Percentiles rank a stretch among this genome's conserved stretches.
Evolutionary conservation across 2,888 invertebrate genomes (phyloP).

Genomic region (Scaptomyza parva): DNA sequence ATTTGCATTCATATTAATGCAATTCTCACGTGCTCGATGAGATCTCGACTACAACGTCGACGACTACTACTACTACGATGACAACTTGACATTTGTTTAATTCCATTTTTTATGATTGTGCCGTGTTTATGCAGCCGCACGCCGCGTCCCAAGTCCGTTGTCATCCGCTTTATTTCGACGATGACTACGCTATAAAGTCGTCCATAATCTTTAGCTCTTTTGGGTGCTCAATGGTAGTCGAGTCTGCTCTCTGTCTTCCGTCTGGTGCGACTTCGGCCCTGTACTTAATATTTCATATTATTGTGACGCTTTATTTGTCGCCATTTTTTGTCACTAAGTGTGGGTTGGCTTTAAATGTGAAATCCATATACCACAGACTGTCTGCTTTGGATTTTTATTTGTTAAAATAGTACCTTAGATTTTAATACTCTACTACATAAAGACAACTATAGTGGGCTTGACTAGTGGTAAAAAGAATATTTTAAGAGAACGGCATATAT

Average conservation of each 20-base stretch:
- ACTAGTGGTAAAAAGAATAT: neutral
- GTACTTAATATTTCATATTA: conserved; percentile 65
- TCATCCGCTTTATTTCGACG: conserved; percentile 49
- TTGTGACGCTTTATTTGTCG: conserved; percentile 65
- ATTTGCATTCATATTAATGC: conserved; percentile 79
- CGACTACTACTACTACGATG: conserved; percentile 23
- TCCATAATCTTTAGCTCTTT: conserved; percentile 67
- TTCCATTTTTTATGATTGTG: conserved; percentile 73
- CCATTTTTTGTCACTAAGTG: conserved; percentile 40
- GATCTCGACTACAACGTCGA: conserved; percentile 26
- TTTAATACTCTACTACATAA: neutral
- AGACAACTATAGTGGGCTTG: neutral
- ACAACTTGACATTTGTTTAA: conserved; percentile 71
- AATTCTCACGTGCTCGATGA: conserved; percentile 78
- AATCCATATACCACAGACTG: conserved; percentile 29
- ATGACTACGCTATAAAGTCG: conserved; percentile 46
- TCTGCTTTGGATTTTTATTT: conserved; percentile 19
- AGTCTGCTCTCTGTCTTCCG: conserved; percentile 1
- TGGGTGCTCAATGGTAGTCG: conserved; percentile 22
- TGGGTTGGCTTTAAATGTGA: conserved; percentile 68
- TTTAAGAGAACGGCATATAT: too few relatives aligned
- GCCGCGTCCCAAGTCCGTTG: conserved; percentile 41
- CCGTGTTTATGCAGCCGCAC: conserved; percentile 73
- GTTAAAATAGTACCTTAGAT: neutral
- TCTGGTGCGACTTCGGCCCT: conserved; percentile 15